These are phyloP conservation scores for Spodoptera exigua DNA, from an alignment of 2,888 invertebrate genomes.

Conservation along the genomic window DNA sequence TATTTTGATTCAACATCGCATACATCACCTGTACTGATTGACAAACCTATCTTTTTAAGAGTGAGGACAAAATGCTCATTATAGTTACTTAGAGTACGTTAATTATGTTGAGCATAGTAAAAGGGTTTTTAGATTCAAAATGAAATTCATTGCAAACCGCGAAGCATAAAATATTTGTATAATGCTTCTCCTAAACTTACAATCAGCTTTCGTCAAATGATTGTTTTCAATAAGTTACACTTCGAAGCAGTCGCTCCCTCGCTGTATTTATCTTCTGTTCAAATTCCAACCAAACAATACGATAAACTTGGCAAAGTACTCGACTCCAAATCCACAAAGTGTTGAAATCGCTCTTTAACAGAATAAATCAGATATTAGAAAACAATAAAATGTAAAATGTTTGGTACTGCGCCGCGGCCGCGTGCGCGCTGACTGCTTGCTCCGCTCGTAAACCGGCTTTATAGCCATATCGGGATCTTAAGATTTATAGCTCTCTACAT, in stretches of 20 bases:
- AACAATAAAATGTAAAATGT: slow-evolving; percentile 54
- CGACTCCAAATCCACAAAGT: slow-evolving; percentile 26
- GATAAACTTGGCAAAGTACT: slow-evolving; percentile 20
- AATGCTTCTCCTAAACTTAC: no score
- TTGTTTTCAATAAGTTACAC: slow-evolving; percentile 9
- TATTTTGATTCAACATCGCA: slow-evolving; percentile 56
- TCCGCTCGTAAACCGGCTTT: slow-evolving; percentile 56
- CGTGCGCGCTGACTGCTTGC: slow-evolving; percentile 25
- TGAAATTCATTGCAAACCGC: no score
- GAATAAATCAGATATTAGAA: slow-evolving; percentile 51
- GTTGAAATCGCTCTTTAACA: slow-evolving; percentile 30
- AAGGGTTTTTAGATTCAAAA: no score
- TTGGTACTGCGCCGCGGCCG: slow-evolving; percentile 20
- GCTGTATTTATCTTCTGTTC: slow-evolving; percentile 22
- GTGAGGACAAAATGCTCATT: no score
- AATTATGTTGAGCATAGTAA: no score
- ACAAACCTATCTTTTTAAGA: no score
- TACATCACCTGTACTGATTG: no score
- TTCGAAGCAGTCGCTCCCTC: slow-evolving; percentile 11
- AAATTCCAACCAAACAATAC: slow-evolving; percentile 25
- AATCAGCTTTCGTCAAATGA: background rate
- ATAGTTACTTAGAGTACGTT: no score
- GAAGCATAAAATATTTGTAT: no score
- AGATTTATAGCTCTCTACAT: slow-evolving; percentile 60
- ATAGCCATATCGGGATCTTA: slow-evolving; percentile 55